Conservation (phyloP, 1,140 invertebrate genomes). For the Piezodorus guildinii region DNA sequence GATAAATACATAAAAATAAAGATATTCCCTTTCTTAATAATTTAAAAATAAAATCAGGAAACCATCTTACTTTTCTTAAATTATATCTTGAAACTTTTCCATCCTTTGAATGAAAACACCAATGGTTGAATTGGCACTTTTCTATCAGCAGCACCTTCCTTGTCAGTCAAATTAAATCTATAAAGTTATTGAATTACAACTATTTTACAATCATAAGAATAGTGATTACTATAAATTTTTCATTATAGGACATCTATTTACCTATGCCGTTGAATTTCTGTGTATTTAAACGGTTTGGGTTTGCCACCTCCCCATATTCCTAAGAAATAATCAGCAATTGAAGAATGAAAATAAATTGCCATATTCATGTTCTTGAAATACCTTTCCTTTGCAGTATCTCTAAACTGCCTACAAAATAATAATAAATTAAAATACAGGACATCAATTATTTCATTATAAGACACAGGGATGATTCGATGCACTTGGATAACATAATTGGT, state of each 20-base stretch:
- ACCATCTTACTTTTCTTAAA: slow-evolving; percentile 57
- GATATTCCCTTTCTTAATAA: not conserved
- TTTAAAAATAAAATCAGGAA: not conserved
- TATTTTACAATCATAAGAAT: not conserved
- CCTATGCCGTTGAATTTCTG: slow-evolving; percentile 85
- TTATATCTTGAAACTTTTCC: slow-evolving; percentile 77
- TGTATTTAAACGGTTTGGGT: slow-evolving; percentile 93
- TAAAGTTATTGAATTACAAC: not conserved
- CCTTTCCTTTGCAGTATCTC: slow-evolving; percentile 81
- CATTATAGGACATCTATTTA: slow-evolving; percentile 31
- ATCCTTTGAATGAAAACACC: slow-evolving; percentile 79
- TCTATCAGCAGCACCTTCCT: slow-evolving; percentile 84
- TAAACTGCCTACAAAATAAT: slow-evolving; percentile 63
- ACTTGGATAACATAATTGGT: too few species aligned
- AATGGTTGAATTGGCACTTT: slow-evolving; percentile 92
- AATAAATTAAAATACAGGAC: too few species aligned
- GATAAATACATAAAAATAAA: too few species aligned
- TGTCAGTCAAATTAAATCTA: slow-evolving; percentile 70
- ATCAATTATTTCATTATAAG: too few species aligned
- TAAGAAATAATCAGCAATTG: slow-evolving; percentile 94
- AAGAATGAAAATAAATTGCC: slow-evolving; percentile 91
- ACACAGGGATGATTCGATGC: too few species aligned
- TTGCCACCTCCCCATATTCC: slow-evolving; percentile 90
- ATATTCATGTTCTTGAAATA: slow-evolving; percentile 97
- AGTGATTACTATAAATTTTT: not conserved